Evolutionary conservation across 2,797 vertebrate species (phyloP), one percentile per base, ranked within the genome.

Genomic region (Bryconaethiops microstoma): DNA sequence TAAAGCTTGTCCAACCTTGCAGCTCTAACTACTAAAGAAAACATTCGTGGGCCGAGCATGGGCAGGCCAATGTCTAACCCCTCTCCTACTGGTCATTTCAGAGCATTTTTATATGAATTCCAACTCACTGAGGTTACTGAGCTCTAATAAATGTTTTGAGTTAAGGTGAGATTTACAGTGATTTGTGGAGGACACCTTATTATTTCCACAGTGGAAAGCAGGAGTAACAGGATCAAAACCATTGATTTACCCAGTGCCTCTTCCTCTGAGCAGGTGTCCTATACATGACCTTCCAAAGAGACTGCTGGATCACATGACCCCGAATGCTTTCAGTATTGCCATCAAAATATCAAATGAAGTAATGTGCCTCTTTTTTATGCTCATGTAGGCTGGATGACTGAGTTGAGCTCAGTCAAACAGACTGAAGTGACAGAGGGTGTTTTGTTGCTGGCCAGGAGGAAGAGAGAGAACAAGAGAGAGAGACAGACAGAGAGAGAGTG

Each of bases 241-340:
- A 81, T 25, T 17, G 71, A 82, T 70, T 83, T 71, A 59, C 35
- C 39, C 40, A 63, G 60, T 83, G 48, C 42, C 67, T 74, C 60
- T 80, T 85, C 75, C 83, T 85, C 80, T 74, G 84, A 82, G 86
- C 87, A 88, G 86, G 84, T 87, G 92, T 92, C 91, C 91, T 93
- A 91, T 83, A 91, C 88, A 90, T 86, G 92, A 93, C 95, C 94
- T 93, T 91, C 89, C 86, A 86, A 90, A 90, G 92, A 87, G 89
- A 89, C 89, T 74, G 80, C 13, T 19, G 50, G 73, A 83, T 68
- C 87, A 83, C 80, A 89, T 92, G 88, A 79, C 91, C 90, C 91
- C 87, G 84, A 89, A 88, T 89, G 92, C 89, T 88, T 88, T 85
- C 85, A 89, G 85, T 84, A 82, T 87, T 88, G 86, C 87, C 90